Evolutionary conservation across 2,888 invertebrate species (phyloP), one percentile per base, ranked within the genome.

Genomic region (Agrochola circellaris): DNA sequence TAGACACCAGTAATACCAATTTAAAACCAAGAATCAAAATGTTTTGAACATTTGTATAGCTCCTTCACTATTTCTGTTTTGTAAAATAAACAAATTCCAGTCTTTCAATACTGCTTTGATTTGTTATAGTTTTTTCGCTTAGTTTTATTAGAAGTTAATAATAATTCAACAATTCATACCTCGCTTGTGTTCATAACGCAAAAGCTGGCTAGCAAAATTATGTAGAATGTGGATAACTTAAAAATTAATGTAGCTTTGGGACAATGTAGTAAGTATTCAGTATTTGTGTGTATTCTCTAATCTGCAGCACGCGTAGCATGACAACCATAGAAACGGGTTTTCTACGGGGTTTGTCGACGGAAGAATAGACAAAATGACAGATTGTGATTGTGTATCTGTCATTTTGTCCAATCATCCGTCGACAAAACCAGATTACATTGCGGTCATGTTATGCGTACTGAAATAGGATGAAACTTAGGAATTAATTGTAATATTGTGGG

Each of bases 11-110:
- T 58, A 7, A 75, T 62, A 74, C 34, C n/a, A n/a, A n/a, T n/a
- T n/a, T n/a, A n/a, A 42, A 88, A 89, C 76, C 82, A 87, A 82
- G 74, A 86, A 88, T 85, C 84, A 85, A 42, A 85, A 82, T 81
- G 80, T 82, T 82, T 85, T 76, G 23, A 75, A 84, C 86, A 88
- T 89, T 90, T 91, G 77, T 87, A 85, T 90, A 90, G 86, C 77
- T 88, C 88, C 84, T 88, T 89, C 75, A 81, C 77, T 88, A 78
- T 83, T 87, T 89, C 89, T 92, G 89, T 92, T 93, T 93, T 94
- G 93, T 95, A 94, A 92, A 95, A 93, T 95, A 95, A 95, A 95
- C 90, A 94, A 95, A 94, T 94, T 94, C 89, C 90, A 91, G 92
- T 94, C 82, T 82, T 73, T 66, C 23, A 68, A 70, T 82, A 61